A percentile compares a stretch with the other conserved stretches of the same genome.
Conservation (phyloP, 2,797 vertebrate species). For the Thamnophis elegans region DNA sequence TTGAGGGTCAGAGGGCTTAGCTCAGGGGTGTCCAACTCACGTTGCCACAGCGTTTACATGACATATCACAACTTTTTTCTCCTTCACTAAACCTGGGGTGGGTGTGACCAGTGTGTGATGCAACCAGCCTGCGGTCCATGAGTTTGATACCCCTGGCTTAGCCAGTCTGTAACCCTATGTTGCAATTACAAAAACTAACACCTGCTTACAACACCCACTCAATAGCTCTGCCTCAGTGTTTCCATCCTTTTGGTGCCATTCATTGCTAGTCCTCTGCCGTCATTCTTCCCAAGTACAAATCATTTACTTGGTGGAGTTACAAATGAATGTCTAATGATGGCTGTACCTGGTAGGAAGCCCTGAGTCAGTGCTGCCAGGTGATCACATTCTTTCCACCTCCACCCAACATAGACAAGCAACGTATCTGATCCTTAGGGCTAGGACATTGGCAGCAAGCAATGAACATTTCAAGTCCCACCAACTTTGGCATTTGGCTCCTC, state of each 20-base stretch:
- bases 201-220: not conserved
- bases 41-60: too few relatives aligned
- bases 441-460: not conserved
- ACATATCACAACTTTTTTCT: fast-evolving
- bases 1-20: not conserved
- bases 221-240: not conserved
- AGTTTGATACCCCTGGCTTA: not conserved
- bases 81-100: not conserved
- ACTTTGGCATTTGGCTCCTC: not conserved
- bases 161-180: not conserved
- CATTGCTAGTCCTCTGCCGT: not conserved
- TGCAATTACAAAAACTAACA: not conserved
- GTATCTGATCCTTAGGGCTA: not conserved
- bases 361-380: not conserved
- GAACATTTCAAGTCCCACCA: not conserved
- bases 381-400: not conserved
- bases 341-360: not conserved
- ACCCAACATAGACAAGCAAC: not conserved
- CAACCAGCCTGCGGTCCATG: too few relatives aligned
- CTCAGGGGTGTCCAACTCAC: too few relatives aligned
- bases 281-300: not conserved
- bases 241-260: not conserved
- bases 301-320: not conserved
- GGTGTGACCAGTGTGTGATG: not conserved
- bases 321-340: not conserved